phyloP scores from a whole-genome alignment of 2,113 vertebrate genomes.

The Paracanthobrama guichenoti region DNA sequence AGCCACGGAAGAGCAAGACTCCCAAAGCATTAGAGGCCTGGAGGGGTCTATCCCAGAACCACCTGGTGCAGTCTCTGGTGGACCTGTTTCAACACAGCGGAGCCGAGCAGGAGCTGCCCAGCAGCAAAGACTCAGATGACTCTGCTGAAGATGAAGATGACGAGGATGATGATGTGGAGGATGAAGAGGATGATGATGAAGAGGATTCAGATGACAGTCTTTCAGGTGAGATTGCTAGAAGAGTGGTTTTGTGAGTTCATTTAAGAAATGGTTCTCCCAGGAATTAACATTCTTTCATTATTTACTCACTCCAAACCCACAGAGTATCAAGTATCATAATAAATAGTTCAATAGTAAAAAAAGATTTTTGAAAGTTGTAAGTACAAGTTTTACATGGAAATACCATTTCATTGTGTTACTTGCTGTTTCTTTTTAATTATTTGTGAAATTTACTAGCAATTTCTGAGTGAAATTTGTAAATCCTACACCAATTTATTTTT shows the following conservation, averaged over 20 bases:
- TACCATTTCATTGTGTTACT: too few species aligned
- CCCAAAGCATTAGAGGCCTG: conserved; percentile 74
- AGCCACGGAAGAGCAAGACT: conserved; percentile 87
- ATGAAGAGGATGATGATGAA: conserved; percentile 88
- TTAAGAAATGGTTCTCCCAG: not conserved
- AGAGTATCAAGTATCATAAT: not conserved
- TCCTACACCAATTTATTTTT: not conserved
- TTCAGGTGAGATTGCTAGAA: conserved; percentile 80
- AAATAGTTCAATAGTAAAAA: not conserved
- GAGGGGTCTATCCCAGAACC: conserved; percentile 84
- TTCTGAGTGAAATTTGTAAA: too few species aligned
- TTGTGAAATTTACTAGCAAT: too few species aligned
- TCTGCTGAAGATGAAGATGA: conserved; percentile 95
- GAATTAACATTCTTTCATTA: not conserved
- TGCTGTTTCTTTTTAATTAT: too few species aligned
- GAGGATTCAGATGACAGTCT: conserved; percentile 94
- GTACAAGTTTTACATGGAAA: too few species aligned
- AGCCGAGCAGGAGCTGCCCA: conserved; percentile 81
- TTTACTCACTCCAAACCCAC: not conserved
- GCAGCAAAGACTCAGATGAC: conserved; percentile 96
- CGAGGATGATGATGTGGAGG: conserved; percentile 90
- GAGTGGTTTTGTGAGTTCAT: not conserved
- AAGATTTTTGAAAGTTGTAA: too few species aligned
- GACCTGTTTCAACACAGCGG: conserved; percentile 91
- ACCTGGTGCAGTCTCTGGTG: conserved; percentile 84